Conservation (phyloP, 1,140 invertebrate species). For the Phocides pigmalion region DNA sequence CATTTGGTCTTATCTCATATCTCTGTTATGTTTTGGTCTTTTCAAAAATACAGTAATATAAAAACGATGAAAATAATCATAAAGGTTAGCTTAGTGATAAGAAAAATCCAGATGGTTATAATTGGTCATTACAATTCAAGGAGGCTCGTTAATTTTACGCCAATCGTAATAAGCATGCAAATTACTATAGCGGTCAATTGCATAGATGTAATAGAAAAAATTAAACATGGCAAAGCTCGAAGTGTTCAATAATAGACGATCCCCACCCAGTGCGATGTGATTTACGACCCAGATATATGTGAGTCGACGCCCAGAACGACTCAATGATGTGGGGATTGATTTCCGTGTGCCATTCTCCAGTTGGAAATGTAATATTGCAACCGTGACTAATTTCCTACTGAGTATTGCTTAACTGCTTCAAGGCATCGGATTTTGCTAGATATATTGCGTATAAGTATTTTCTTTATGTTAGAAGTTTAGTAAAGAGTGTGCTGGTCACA, state of each 20-base stretch:
- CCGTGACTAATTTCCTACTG: constrained; percentile 18
- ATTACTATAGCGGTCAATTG: not conserved
- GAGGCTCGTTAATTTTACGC: not conserved
- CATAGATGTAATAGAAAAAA: constrained; percentile 1
- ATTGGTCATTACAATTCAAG: no score
- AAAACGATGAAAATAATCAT: no score
- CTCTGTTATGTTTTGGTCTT: no score
- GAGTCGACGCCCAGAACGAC: not conserved
- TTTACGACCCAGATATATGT: constrained; percentile 23
- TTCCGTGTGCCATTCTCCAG: constrained; percentile 13
- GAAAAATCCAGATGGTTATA: no score
- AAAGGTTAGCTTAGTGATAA: no score
- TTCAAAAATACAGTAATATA: no score
- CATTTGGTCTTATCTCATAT: no score
- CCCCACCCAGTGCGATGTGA: constrained; percentile 17
- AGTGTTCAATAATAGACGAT: constrained; percentile 22
- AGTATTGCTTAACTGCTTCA: not conserved
- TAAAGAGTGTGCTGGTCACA: no score
- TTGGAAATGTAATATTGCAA: constrained; percentile 6
- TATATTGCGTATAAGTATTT: no score
- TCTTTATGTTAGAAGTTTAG: no score
- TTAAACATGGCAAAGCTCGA: constrained; percentile 10
- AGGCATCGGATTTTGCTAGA: not conserved
- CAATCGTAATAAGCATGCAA: not conserved
- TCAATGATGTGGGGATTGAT: constrained; percentile 19